Percentiles rank a stretch among this genome's conserved stretches.
These are phyloP conservation scores for Cetonia aurata DNA, from an alignment of 2,888 invertebrate species.

Conservation along the genomic window DNA sequence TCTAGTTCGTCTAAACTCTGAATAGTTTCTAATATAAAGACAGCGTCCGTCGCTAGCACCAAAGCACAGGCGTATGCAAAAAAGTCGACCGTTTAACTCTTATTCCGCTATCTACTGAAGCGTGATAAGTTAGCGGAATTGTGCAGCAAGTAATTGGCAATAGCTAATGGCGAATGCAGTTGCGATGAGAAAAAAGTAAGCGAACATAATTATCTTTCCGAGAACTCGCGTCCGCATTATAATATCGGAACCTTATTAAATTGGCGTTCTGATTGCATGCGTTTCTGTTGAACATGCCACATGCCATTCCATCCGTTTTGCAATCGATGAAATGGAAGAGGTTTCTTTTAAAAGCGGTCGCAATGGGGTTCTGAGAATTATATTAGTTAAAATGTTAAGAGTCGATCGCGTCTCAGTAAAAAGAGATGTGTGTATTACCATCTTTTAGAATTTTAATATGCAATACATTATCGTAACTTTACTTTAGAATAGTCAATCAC, in stretches of 20 bases:
- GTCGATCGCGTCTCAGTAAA: no score
- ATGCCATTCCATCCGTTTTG: conserved; percentile 13
- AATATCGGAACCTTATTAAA: background rate
- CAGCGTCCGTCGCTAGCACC: no score
- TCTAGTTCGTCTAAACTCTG: no score
- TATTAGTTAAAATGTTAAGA: background rate
- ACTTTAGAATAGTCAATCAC: no score
- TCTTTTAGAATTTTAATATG: no score
- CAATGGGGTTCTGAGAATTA: background rate
- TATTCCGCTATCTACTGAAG: background rate
- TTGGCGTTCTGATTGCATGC: background rate
- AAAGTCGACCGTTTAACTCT: no score
- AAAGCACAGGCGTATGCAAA: no score
- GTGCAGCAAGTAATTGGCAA: conserved; percentile 1
- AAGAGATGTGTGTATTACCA: no score
- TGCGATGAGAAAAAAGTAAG: background rate
- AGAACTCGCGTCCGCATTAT: background rate
- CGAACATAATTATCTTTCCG: conserved; percentile 1
- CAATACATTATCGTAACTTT: no score
- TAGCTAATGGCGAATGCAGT: background rate
- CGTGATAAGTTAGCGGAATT: conserved; percentile 1
- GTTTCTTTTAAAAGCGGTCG: background rate
- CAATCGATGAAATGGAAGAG: background rate
- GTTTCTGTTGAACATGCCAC: conserved; percentile 1
- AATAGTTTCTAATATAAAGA: no score